Evolutionary conservation across 2,797 vertebrate genomes (phyloP), one percentile per base, ranked within the genome.

Genomic region (Perodicticus potto): DNA sequence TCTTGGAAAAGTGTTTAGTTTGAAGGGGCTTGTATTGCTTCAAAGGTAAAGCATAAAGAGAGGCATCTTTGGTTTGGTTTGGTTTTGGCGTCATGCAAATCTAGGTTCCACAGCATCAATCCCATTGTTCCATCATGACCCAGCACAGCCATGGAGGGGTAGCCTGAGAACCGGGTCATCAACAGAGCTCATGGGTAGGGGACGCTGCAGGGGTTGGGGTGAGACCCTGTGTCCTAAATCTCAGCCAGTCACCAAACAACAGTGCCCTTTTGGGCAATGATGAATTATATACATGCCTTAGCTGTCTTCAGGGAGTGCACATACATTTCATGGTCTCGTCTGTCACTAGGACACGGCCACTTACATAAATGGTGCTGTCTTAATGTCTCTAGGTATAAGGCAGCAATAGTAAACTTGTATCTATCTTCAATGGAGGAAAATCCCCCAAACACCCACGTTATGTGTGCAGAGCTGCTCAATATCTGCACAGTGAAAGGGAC

Each of bases 401-500:
- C 5, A 29, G 45, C 45, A 65, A 70, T 7, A 29, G 27, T 49
- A 29, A 73, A 53, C 12, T 40, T 19, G 2, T 16, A n/a, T 55
- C 59, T 25, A n/a, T 65, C 70, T 72, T 67, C 55, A 76, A 70
- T 0, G 32, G n/a, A 45, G 2, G n/a, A 77, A 37, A 72, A 23
- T 7, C 4, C 16, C 4, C 37, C 32, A 45, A 91, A 43, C 19
- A 55, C 7, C 14, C 17, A 25, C n/a, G 0, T 34, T 29, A n/a
- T 9, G 8, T 4, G 4, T 1, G 20, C 0, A 22, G n/a, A n/a
- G 70, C 34, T 40, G 63, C 49, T 40, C 27, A 69, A 32, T 34
- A 23, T 11, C 65, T 1, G 0, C 19, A 9, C 23, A 22, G n/a
- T 32, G 53, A 57, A 55, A 0, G 6, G 40, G 72, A 78, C 0